phyloP scores from a whole-genome alignment of 2,113 vertebrate species.

The Todiramphus saurophagus region DNA sequence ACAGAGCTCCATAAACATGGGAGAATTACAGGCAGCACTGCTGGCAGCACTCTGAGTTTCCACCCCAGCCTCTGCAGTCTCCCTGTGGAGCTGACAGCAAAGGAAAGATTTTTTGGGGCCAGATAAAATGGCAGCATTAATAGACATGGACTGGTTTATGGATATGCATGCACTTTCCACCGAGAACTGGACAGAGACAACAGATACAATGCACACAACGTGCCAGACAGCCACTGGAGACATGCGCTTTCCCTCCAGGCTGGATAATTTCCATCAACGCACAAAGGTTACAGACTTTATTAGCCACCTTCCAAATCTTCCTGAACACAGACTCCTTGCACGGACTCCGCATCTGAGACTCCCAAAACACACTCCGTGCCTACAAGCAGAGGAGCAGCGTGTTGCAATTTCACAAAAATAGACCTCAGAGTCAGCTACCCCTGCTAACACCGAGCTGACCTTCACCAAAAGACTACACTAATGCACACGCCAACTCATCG shows the following conservation, averaged over 20 bases:
- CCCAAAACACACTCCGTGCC: fast-evolving
- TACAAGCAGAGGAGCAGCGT: background rate
- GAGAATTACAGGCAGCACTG: background rate
- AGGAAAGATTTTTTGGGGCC: constrained; percentile 31
- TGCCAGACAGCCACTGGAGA: constrained; percentile 38
- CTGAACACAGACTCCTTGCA: background rate
- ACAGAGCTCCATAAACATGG: background rate
- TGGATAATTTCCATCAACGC: background rate
- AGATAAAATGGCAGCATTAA: constrained; percentile 31
- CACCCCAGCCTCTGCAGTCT: background rate
- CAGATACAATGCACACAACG: background rate
- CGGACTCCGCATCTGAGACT: background rate
- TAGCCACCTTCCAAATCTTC: background rate
- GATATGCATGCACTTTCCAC: constrained; percentile 35
- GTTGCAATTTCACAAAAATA: background rate
- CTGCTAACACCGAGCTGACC: background rate
- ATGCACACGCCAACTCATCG: fast-evolving
- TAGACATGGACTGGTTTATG: constrained; percentile 43
- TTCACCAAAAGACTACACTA: background rate
- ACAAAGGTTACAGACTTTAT: background rate
- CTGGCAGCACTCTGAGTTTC: constrained; percentile 41
- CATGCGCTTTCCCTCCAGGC: background rate
- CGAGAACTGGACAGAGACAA: background rate
- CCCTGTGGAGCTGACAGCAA: constrained; percentile 33
- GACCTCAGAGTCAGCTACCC: background rate